A percentile compares a stretch with the other conserved stretches of the same genome.
Evolutionary conservation across 2,113 vertebrate species (phyloP).

Genomic region (Myotis lucifugus): DNA sequence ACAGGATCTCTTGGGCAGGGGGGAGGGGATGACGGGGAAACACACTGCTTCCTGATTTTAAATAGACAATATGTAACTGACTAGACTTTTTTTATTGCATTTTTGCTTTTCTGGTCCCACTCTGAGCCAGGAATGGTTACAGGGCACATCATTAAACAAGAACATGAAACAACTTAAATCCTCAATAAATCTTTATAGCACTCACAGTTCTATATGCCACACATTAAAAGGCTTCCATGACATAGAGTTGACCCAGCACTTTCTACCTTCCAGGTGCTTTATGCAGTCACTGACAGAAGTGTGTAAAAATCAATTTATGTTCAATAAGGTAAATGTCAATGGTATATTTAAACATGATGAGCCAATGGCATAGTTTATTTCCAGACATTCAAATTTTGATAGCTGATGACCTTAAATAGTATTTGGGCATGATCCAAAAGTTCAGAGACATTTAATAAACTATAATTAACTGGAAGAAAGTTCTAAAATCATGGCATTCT

Average conservation of each 20-base stretch:
- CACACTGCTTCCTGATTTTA: not conserved
- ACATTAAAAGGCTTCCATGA: constrained; percentile 65
- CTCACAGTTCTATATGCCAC: constrained; percentile 24
- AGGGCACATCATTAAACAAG: constrained; percentile 69
- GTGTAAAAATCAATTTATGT: constrained; percentile 79
- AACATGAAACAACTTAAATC: constrained; percentile 60
- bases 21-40: fast-evolving
- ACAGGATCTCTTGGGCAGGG: not conserved
- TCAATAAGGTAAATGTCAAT: constrained; percentile 81
- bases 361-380: constrained; percentile 70
- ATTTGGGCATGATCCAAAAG: constrained; percentile 68
- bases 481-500: constrained; percentile 60
- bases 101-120: not conserved
- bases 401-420: constrained; percentile 74
- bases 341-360: constrained; percentile 70
- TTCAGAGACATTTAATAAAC: constrained; percentile 71
- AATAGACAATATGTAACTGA: not conserved
- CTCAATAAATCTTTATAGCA: constrained; percentile 71
- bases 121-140: constrained; percentile 31
- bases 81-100: constrained; percentile 12
- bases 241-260: constrained; percentile 49
- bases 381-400: constrained; percentile 75
- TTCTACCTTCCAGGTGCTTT: constrained; percentile 59
- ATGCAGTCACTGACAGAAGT: constrained; percentile 70
- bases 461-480: constrained; percentile 74